phyloP scores from a whole-genome alignment of 2,113 vertebrate genomes.

The Willisornis vidua region DNA sequence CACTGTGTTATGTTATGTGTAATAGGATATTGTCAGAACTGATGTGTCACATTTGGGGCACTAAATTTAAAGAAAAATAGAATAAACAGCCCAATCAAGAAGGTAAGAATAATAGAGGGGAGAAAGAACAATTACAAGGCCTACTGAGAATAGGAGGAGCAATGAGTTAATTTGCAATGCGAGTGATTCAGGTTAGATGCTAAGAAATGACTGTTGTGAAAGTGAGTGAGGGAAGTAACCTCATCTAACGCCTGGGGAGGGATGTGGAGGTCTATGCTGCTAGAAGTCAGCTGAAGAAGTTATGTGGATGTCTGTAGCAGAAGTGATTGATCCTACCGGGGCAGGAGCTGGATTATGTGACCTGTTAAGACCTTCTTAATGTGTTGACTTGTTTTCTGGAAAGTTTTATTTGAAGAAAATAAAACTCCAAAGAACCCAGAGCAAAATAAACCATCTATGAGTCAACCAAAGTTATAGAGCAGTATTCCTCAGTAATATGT shows the following conservation, averaged over 20 bases:
- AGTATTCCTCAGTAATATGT: background rate
- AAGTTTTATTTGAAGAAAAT: background rate
- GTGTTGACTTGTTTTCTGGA: background rate
- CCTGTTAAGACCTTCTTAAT: background rate
- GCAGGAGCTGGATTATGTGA: background rate
- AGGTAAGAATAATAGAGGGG: background rate
- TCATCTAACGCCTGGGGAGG: background rate
- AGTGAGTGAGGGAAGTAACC: background rate
- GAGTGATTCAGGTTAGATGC: background rate
- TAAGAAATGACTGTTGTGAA: background rate
- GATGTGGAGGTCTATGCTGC: background rate
- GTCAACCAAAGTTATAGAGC: background rate
- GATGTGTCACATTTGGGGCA: background rate
- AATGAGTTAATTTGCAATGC: background rate
- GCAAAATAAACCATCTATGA: background rate
- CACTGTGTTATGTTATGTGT: background rate
- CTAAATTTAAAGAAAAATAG: background rate
- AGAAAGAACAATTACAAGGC: background rate
- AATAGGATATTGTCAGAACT: background rate
- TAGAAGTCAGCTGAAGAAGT: background rate
- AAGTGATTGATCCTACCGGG: background rate
- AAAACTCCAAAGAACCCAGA: background rate
- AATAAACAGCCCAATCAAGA: background rate
- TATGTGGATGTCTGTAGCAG: background rate
- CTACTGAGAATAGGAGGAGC: background rate